phyloP scores from a whole-genome alignment of 1,140 invertebrate genomes.

The Chrysopa pallens region DNA sequence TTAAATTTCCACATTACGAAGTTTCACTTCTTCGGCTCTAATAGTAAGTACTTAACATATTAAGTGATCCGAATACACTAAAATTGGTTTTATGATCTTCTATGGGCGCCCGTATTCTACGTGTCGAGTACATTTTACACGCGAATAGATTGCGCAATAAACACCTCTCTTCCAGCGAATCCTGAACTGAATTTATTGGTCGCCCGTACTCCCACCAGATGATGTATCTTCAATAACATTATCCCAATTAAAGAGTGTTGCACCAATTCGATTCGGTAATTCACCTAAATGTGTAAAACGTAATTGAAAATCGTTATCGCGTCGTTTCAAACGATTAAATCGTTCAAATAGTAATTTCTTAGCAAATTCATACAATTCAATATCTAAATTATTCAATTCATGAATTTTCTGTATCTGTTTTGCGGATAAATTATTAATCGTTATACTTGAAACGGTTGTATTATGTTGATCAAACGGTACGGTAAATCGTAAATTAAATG shows the following conservation, averaged over 20 bases:
- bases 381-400: constrained; percentile 72
- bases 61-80: no score
- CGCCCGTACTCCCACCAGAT: background rate
- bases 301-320: constrained; percentile 62
- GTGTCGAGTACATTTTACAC: no score
- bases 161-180: no score
- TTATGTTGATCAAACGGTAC: constrained; percentile 82
- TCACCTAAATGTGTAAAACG: constrained; percentile 64
- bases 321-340: constrained; percentile 59
- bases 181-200: background rate
- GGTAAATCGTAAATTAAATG: constrained; percentile 83
- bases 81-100: no score
- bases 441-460: constrained; percentile 63
- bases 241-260: constrained; percentile 74
- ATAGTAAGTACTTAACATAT: no score
- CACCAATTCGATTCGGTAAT: constrained; percentile 43
- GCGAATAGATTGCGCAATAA: no score
- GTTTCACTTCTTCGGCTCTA: no score
- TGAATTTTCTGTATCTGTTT: constrained; percentile 58
- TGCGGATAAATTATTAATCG: constrained; percentile 48
- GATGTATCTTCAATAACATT: constrained; percentile 56
- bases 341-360: constrained; percentile 73
- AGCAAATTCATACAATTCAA: constrained; percentile 88
- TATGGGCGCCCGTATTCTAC: no score
- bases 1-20: no score